Evolutionary conservation across 2,113 vertebrate genomes (phyloP).

Genomic region (Himantopus leucocephalus): DNA sequence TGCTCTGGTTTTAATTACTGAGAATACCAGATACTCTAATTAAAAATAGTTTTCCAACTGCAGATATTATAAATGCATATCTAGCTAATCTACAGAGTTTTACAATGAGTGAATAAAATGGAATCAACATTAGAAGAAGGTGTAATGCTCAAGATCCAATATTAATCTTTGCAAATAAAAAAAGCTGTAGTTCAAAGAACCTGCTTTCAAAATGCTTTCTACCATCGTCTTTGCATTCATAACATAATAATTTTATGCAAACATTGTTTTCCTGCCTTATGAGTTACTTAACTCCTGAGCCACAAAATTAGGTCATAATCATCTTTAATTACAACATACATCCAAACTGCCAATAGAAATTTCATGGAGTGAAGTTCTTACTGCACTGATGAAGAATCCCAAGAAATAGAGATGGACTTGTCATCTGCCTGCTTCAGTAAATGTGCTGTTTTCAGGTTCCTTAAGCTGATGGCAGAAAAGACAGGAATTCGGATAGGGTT

Average conservation of each 20-base stretch:
- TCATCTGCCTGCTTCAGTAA: neutral
- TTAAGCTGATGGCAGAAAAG: neutral
- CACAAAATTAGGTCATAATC: slow-evolving; percentile 66
- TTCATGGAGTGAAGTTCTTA: slow-evolving; percentile 15
- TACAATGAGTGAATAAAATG: neutral
- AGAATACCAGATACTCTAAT: neutral
- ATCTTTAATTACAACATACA: slow-evolving; percentile 63
- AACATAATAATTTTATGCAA: slow-evolving; percentile 58
- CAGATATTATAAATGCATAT: neutral
- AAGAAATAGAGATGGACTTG: neutral
- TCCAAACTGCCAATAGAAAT: slow-evolving; percentile 63
- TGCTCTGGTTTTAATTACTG: neutral
- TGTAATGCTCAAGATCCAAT: neutral
- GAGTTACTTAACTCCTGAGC: slow-evolving; percentile 62
- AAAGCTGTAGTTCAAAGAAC: slow-evolving; percentile 20
- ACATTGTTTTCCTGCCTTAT: slow-evolving; percentile 59
- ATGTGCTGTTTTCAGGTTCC: neutral
- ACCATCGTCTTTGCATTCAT: slow-evolving; percentile 55
- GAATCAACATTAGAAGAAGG: neutral
- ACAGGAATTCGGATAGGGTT: neutral
- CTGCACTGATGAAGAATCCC: neutral
- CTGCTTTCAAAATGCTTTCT: slow-evolving; percentile 24
- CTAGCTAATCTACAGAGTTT: neutral
- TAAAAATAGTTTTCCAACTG: neutral
- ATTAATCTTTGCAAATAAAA: slow-evolving; percentile 32